Evolutionary conservation across 2,113 vertebrate genomes (phyloP), one percentile per base, ranked within the genome.

Genomic region (Thamnophis sirtalis): DNA sequence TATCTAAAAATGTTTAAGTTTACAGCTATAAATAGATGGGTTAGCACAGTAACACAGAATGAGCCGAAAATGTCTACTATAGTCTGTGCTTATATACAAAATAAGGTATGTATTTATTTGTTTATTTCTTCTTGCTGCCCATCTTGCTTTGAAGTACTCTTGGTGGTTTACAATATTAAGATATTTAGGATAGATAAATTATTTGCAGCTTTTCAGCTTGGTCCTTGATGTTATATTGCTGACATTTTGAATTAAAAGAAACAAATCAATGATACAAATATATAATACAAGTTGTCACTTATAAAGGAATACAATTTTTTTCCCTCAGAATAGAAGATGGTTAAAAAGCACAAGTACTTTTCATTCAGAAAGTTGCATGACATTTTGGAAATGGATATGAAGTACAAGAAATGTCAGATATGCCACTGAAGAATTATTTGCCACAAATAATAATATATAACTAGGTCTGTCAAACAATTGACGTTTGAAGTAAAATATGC

Each of bases 361-460:
- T 87, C 85, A n/a, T 89, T 88, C 53, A 26, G 84, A 68, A 63
- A 93, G 54, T 19, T 91, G 48, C 84, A 90, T 93, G 92, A 43
- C 63, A 63, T 13, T 33, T 84, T 10, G 22, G 87, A 28, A 53
- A 58, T 2, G 86, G 19, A 49, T 63, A 95, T 8, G 53, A n/a
- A 89, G 33, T 73, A 63, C 13, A 91, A 93, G 89, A 3, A 21
- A 90, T 84, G 48, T 53, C 68, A 7, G 10, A 26, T 88, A 33
- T 48, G 87, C 3, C 13, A 24, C 22, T 92, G 73, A 10, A 6
- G 50, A 48, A 92, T 88, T 55, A 92, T 58, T 85, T 91, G 48
- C 33, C 11, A 9, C 3, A 91, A 60, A 0, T 50, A 22, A 17
- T 24, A 92, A 2, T 10, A 92, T 91, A 88, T 33, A 91, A 19